These are phyloP conservation scores for Cremastinae sp. DNA, from an alignment of 2,888 invertebrate species.

Conservation along the genomic window DNA sequence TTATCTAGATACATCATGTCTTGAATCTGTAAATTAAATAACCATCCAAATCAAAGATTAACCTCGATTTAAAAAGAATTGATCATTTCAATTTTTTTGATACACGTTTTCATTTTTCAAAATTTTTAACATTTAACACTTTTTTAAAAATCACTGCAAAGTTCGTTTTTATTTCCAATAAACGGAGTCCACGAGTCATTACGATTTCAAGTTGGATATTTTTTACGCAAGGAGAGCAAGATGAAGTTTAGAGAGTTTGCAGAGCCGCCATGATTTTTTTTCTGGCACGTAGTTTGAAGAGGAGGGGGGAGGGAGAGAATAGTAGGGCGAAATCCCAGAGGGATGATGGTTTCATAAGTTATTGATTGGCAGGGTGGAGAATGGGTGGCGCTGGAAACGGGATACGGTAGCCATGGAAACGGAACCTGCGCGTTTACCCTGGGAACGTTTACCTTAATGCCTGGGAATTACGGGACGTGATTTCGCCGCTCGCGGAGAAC, in stretches of 20 bases:
- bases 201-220: too few species aligned
- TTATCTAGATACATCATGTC: too few species aligned
- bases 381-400: conserved; percentile 63
- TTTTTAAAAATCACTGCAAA: too few species aligned
- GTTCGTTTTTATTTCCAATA: too few species aligned
- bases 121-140: too few species aligned
- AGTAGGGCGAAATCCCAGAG: conserved; percentile 60
- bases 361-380: conserved; percentile 76
- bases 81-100: too few species aligned
- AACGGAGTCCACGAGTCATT: too few species aligned
- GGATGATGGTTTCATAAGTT: conserved; percentile 78
- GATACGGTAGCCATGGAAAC: conserved; percentile 72
- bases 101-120: too few species aligned
- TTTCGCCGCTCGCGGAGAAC: conserved; percentile 69
- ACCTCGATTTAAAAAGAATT: too few species aligned
- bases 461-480: conserved; percentile 79
- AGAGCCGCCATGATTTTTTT: conserved; percentile 50
- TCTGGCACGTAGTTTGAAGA: conserved; percentile 30
- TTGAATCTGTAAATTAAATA: too few species aligned
- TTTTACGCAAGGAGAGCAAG: too few species aligned
- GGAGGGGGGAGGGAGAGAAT: conserved; percentile 14
- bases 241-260: conserved; percentile 19
- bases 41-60: too few species aligned
- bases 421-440: conserved; percentile 74
- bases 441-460: conserved; percentile 79